Base-by-base conservation (phyloP, 2,888 invertebrate species). In the Diarsia dahlii region DNA sequence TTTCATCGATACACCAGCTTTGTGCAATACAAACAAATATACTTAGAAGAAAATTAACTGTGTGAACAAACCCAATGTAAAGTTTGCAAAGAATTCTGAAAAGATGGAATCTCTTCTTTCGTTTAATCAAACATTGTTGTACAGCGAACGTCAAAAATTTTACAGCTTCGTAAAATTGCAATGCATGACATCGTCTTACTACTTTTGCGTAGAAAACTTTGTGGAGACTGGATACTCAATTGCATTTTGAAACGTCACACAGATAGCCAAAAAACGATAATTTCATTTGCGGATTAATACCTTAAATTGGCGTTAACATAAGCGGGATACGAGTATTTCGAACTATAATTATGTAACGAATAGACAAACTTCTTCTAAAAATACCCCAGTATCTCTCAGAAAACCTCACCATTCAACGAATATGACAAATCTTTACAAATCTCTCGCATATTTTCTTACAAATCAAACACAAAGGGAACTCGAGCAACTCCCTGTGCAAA, bases 91-190 rank as follows among this genome's bases (percentile, higher is more conserved):
- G 54, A 45, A 72, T 78, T 83, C 73, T 45, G 48, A 45, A 65
- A 65, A 56, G 54, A 72, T 65, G 34, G 45, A 48, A 72, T 78
- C 34, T 78, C 71, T 28, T 34, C 54, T 52, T 63, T 64, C 52
- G 39, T 67, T 71, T 78, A 52, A 64, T 80, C 67, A 54, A 69
- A 50, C 69, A 82, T 80, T 82, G 60, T 69, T 77, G 82, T 56
- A 75, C n/a, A 10, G 8, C 56, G 75, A 71, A 54, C 46, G 34
- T 66, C 58, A 45, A 48, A 34, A 60, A 66, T 77, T 60, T 70
- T 56, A 77, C 65, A 20, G 62, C 48, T 68, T 66, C 69, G 82
- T 82, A 62, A 82, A 80, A 69, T 82, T 70, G 60, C 52, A 70
- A 80, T 82, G 77, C 65, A 69, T 23, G 23, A 60, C 69, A 69